Percentiles rank a stretch among this genome's conserved stretches.
Conservation (phyloP, 35 echinoderm and acorn worm genomes). For the Lytechinus pictus region DNA sequence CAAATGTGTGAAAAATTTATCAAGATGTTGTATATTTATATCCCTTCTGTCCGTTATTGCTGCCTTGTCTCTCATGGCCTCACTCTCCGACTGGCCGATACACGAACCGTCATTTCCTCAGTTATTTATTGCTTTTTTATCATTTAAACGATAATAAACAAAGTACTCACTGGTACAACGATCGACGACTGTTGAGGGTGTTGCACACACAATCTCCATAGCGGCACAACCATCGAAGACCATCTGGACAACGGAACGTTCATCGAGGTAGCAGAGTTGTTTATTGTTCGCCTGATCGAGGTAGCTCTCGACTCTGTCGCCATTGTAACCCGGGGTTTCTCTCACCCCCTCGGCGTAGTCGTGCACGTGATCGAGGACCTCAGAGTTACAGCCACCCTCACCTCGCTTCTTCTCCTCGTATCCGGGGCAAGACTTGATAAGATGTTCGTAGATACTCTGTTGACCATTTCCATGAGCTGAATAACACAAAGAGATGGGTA, state of each 20-base stretch:
- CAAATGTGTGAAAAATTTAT: too few species aligned
- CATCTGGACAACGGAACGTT: background rate
- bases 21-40: too few species aligned
- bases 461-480: background rate
- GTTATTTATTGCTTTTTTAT: too few species aligned
- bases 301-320: background rate
- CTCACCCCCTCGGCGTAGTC: slow-evolving; percentile 9
- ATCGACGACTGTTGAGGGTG: background rate
- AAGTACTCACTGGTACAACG: background rate
- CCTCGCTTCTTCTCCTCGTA: background rate
- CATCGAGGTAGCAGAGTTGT: background rate
- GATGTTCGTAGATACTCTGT: background rate
- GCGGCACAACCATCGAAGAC: background rate
- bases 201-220: background rate
- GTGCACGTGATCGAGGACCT: slow-evolving; percentile 11
- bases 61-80: too few species aligned
- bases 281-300: background rate
- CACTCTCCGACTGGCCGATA: too few species aligned
- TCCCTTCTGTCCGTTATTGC: too few species aligned
- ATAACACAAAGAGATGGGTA: too few species aligned
- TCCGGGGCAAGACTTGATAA: background rate
- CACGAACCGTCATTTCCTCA: too few species aligned
- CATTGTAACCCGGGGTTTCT: background rate
- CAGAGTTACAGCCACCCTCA: background rate
- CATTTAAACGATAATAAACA: background rate